A percentile compares a stretch with the other conserved stretches of the same genome.
Evolutionary conservation across 1,140 invertebrate genomes (phyloP).

Genomic region (Araneus ventricosus): DNA sequence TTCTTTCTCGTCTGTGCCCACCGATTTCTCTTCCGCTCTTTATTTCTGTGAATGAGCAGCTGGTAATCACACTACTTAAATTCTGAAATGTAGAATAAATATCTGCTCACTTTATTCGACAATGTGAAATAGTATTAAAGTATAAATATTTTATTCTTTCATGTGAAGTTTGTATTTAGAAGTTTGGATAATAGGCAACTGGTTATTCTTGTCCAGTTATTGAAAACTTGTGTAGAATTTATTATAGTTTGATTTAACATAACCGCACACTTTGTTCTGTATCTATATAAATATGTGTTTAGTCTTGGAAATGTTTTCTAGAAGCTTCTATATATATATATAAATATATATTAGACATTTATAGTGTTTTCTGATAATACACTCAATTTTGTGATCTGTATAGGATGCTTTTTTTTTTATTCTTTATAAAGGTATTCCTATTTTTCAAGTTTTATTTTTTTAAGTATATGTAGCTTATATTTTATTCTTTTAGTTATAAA

Average conservation of each 20-base stretch:
- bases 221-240: slow-evolving; percentile 64
- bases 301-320: slow-evolving; percentile 72
- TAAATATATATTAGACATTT: slow-evolving; percentile 72
- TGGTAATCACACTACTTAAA: slow-evolving; percentile 63
- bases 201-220: slow-evolving; percentile 59
- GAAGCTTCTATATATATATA: slow-evolving; percentile 65
- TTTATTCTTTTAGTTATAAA: slow-evolving; percentile 63
- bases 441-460: slow-evolving; percentile 75
- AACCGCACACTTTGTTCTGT: slow-evolving; percentile 75
- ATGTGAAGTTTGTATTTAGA: slow-evolving; percentile 74
- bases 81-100: slow-evolving; percentile 60
- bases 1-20: slow-evolving; percentile 65
- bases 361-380: slow-evolving; percentile 67
- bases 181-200: slow-evolving; percentile 9
- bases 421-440: slow-evolving; percentile 68
- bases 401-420: slow-evolving; percentile 60
- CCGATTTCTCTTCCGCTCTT: slow-evolving; percentile 69
- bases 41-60: slow-evolving; percentile 56
- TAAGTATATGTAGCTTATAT: slow-evolving; percentile 65
- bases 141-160: slow-evolving; percentile 76
- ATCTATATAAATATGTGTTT: slow-evolving; percentile 67
- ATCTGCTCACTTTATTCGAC: slow-evolving; percentile 63
- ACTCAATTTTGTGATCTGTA: slow-evolving; percentile 71
- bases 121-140: slow-evolving; percentile 74
- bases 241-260: slow-evolving; percentile 73